These are phyloP conservation scores for zebrafish (Danio rerio) DNA, from an alignment of 2,113 vertebrate genomes.

Conservation along the genomic window DNA sequence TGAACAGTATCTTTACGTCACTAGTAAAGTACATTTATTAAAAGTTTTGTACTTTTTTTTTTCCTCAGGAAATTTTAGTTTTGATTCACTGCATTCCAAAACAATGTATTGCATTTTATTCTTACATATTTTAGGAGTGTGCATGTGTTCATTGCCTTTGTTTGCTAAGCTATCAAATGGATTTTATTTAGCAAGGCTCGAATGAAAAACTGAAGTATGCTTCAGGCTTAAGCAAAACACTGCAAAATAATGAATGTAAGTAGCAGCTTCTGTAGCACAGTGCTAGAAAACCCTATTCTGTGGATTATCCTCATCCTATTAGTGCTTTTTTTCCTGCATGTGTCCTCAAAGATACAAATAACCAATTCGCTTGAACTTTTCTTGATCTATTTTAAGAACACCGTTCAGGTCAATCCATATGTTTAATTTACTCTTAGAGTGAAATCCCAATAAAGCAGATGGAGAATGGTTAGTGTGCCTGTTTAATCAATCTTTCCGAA, in stretches of 20 bases:
- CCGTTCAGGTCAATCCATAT: conserved; percentile 4
- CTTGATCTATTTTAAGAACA: background rate
- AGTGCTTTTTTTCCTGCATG: background rate
- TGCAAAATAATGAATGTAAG: background rate
- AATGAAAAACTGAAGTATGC: too few species aligned
- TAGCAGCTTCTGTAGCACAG: background rate
- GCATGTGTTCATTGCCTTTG: too few species aligned
- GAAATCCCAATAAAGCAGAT: conserved; percentile 23
- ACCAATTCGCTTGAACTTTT: background rate
- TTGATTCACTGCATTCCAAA: too few species aligned
- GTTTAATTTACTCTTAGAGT: conserved; percentile 29
- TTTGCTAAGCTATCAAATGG: too few species aligned
- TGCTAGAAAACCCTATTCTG: background rate
- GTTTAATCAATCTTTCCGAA: conserved; percentile 10
- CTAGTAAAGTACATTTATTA: too few species aligned
- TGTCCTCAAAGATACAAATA: background rate
- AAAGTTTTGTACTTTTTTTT: too few species aligned
- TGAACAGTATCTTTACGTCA: background rate
- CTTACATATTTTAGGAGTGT: too few species aligned
- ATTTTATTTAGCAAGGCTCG: too few species aligned
- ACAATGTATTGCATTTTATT: too few species aligned
- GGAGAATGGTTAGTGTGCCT: background rate
- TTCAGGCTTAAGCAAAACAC: background rate
- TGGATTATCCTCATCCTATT: background rate
- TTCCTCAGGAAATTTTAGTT: too few species aligned